A percentile compares a stretch with the other conserved stretches of the same genome.
Evolutionary conservation across 2,113 vertebrate species (phyloP).

Genomic region (Gadus macrocephalus): DNA sequence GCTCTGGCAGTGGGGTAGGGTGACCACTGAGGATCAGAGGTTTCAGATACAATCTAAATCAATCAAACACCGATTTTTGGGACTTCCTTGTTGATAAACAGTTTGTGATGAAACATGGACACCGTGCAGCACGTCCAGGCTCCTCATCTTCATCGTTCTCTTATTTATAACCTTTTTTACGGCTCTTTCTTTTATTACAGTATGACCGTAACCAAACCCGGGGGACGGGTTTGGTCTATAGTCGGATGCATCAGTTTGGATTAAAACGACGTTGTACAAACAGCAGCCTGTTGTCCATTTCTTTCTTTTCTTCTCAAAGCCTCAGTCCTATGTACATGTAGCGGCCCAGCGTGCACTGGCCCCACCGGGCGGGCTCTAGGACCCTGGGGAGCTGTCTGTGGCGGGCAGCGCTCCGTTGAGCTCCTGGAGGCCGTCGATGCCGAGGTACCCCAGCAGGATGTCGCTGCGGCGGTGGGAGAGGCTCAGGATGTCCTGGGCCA

Average conservation of each 20-base stretch:
- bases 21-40: too few relatives aligned
- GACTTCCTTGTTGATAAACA: too few relatives aligned
- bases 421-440: slow-evolving; percentile 68
- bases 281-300: too few relatives aligned
- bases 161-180: too few relatives aligned
- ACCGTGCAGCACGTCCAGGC: too few relatives aligned
- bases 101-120: too few relatives aligned
- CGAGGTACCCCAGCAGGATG: slow-evolving; percentile 89
- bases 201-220: slow-evolving; percentile 9
- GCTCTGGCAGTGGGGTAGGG: too few relatives aligned
- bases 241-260: slow-evolving; percentile 19
- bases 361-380: background rate
- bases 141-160: too few relatives aligned
- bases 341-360: background rate
- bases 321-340: background rate
- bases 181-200: too few relatives aligned
- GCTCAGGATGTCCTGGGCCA: slow-evolving; percentile 89
- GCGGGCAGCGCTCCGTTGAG: slow-evolving; percentile 76
- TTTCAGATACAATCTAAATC: too few relatives aligned
- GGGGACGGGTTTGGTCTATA: slow-evolving; percentile 25
- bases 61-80: too few relatives aligned
- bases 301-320: too few relatives aligned
- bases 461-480: slow-evolving; percentile 91
- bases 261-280: background rate
- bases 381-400: slow-evolving; percentile 58